phyloP scores from a whole-genome alignment of 2,797 vertebrate species.

The Lutjanus campechanus region DNA sequence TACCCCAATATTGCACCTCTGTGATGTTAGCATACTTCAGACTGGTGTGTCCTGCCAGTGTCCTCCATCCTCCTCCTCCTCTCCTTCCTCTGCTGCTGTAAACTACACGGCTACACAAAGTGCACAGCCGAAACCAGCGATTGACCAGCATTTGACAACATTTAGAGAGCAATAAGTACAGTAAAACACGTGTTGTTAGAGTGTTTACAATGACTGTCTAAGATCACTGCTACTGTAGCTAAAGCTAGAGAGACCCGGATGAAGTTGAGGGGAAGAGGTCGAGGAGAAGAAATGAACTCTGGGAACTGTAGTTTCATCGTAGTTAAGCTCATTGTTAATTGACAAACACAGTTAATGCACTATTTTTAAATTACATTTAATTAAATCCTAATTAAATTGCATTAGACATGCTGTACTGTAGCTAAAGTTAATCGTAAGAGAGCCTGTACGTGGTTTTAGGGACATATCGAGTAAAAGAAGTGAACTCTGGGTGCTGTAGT shows the following conservation, averaged over 20 bases:
- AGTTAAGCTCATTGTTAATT: neutral
- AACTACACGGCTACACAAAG: constrained; percentile 30
- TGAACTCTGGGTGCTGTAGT: no score
- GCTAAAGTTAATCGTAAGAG: no score
- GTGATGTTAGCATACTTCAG: neutral
- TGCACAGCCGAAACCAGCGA: constrained; percentile 40
- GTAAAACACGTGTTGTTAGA: neutral
- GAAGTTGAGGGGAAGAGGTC: neutral
- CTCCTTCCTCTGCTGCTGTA: neutral
- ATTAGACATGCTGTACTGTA: no score
- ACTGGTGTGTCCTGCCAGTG: constrained; percentile 7
- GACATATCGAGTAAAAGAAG: no score
- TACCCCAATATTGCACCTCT: neutral
- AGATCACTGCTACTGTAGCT: neutral
- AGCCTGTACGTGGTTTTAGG: no score
- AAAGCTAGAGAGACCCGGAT: constrained; percentile 32
- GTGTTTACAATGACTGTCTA: neutral
- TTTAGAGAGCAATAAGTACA: fast-evolving
- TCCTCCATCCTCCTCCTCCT: constrained; percentile 43
- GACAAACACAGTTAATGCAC: neutral
- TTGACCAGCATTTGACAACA: constrained; percentile 48
- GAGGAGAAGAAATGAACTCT: constrained; percentile 14
- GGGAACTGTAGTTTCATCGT: constrained; percentile 58
- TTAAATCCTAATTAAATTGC: no score
- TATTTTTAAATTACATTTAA: no score